Evolutionary conservation across 2,888 invertebrate species (phyloP), one percentile per base, ranked within the genome.

Genomic region (Caenorhabditis imperialis): DNA sequence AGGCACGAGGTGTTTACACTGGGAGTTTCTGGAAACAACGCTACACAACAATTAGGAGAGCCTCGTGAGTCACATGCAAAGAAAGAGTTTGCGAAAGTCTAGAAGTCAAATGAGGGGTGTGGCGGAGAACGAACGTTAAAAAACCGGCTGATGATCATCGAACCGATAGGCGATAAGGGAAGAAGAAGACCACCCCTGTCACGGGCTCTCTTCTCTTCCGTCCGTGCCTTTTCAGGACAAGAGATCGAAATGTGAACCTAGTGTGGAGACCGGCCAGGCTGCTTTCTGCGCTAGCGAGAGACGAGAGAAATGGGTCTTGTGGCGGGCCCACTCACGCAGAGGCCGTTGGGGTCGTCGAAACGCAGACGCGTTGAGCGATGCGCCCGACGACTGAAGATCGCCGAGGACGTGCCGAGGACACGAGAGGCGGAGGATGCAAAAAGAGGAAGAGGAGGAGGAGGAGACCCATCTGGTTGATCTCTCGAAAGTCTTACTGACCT

Each of bases 211-310:
- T 61, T 40, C 60, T 70, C 48, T 30, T 42, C 48, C 6, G 33
- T 23, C 42, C n/a, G n/a, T 27, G 12, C 37, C 45, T 47, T 61
- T 60, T 33, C 40, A 45, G 63, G 72, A 63, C 63, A 48, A 72
- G 63, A 63, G 72, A 72, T 63, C 63, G 58, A 72, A 63, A 63
- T 53, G 48, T 72, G 63, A 72, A 67, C 67, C 67, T 57, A 57
- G 42, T 35, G 51, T 35, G 27, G 40, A 10, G 40, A 40, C 40
- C 48, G 67, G 48, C 57, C 65, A 22, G 55, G 25, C 27, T 48
- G 50, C 50, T 50, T 44, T 45, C 14, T 38, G 55, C 37, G n/a
- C n/a, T n/a, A n/a, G n/a, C n/a, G n/a, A n/a, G n/a, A n/a, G n/a
- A n/a, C n/a, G n/a, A n/a, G n/a, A n/a, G n/a, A n/a, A n/a, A n/a